Conservation (phyloP, 2,888 invertebrate genomes). For the Aproaerema taeniolella region DNA sequence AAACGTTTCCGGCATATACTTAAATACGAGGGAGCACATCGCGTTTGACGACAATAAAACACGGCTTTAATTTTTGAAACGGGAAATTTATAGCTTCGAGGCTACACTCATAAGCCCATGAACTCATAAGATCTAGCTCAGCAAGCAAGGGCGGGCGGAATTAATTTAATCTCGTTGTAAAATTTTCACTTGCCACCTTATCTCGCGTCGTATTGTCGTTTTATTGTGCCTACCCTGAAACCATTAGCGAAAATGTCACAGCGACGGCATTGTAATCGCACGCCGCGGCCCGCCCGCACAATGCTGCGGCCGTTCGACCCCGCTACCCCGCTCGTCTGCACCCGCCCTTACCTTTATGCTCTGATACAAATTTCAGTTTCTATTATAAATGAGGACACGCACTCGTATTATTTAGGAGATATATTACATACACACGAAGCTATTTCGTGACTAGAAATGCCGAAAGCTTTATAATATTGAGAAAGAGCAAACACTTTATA, state of each 20-base stretch:
- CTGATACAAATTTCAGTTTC: slow-evolving; percentile 68
- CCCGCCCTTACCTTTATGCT: slow-evolving; percentile 64
- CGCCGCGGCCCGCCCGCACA: slow-evolving; percentile 64
- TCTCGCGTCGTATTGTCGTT: slow-evolving; percentile 74
- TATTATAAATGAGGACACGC: slow-evolving; percentile 60
- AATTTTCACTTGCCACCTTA: slow-evolving; percentile 76
- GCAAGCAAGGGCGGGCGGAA: slow-evolving; percentile 32
- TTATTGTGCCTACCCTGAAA: slow-evolving; percentile 75
- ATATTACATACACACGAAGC: slow-evolving; percentile 32
- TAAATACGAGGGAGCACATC: background rate
- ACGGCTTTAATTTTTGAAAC: slow-evolving; percentile 10
- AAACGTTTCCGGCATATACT: too few species aligned
- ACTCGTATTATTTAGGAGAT: slow-evolving; percentile 40
- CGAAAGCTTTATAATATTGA: too few species aligned
- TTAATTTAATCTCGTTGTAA: slow-evolving; percentile 72
- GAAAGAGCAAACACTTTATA: slow-evolving; percentile 51
- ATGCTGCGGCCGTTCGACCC: slow-evolving; percentile 68
- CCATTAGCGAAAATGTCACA: slow-evolving; percentile 77
- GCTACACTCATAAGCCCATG: slow-evolving; percentile 15
- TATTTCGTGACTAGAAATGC: slow-evolving; percentile 35
- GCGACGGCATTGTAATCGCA: slow-evolving; percentile 69
- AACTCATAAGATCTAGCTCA: slow-evolving; percentile 22
- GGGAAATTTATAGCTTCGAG: slow-evolving; percentile 19
- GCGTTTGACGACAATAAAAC: slow-evolving; percentile 8
- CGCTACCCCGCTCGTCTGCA: slow-evolving; percentile 57